Evolutionary conservation across 2,113 vertebrate species (phyloP), one percentile per base, ranked within the genome.

Genomic region (Alaudala cheleensis): DNA sequence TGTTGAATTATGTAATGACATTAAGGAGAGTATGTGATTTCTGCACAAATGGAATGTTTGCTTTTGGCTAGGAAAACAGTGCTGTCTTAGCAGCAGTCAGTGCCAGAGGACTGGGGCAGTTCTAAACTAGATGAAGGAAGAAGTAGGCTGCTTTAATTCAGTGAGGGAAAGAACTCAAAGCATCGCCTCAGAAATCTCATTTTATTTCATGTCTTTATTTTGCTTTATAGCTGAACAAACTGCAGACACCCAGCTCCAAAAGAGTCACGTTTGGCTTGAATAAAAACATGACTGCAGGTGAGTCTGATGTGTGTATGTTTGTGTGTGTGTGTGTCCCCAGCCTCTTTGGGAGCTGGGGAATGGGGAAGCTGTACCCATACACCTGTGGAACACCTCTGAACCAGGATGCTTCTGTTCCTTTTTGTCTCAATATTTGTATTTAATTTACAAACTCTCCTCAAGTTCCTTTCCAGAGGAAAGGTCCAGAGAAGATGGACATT

Each of bases 271-370:
- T 99, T 79, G 98, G 98, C 25, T 92, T 99, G 88, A 98, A 97
- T 95, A 98, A 98, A 90, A 99, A 99, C 94, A 98, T 91, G 97
- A 99, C 98, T 6, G 87, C 98, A 49, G 98, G 98, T 99, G 88
- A 97, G 98, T 87, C 28, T 84, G 29, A n/a, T 62, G 1, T 12
- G 2, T 23, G 5, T 67, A n/a, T n/a, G n/a, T 61, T 31, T 62
- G 1, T 12, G 11, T 42, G 40, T 42, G 39, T 49, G 17, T 56
- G 16, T 83, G 37, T 54, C 64, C 64, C 45, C 47, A 17, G 13
- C 33, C 16, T 14, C 15, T 69, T 39, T 45, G 60, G 33, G 45
- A 77, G 47, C 53, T 3, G 2, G 42, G 40, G 50, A 64, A 60
- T 11, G 23, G 56, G 26, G 25, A 64, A 72, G 47, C n/a, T 56